Evolutionary conservation across 2,113 vertebrate genomes (phyloP).

Genomic region (Lontra canadensis): DNA sequence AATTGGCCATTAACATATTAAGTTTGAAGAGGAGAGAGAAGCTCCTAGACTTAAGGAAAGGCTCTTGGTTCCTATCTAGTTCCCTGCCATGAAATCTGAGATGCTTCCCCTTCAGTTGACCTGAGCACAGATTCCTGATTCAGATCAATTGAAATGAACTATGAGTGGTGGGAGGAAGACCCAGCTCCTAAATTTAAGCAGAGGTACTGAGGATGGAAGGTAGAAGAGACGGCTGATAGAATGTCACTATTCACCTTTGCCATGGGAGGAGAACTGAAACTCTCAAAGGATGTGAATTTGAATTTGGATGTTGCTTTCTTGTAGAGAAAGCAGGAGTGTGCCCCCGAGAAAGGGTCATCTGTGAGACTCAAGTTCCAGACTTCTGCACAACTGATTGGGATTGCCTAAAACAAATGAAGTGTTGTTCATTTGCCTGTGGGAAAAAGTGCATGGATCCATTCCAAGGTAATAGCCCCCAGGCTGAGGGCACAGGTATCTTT

Average conservation of each 20-base stretch:
- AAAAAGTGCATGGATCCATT: conserved; percentile 60
- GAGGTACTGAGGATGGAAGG: not conserved
- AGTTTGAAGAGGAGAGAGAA: not conserved
- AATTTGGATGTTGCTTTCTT: conserved; percentile 28
- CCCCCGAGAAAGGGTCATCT: not conserved
- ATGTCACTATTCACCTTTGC: not conserved
- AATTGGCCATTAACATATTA: not conserved
- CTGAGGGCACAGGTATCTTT: not conserved
- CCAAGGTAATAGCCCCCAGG: conserved; percentile 22
- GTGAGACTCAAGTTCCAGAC: fast-evolving
- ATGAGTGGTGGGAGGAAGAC: not conserved
- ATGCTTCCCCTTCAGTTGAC: not conserved
- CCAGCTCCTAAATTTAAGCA: not conserved
- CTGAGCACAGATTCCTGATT: not conserved
- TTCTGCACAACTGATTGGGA: not conserved
- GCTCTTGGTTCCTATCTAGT: not conserved
- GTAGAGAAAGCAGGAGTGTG: conserved; percentile 61
- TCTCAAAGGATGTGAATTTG: not conserved
- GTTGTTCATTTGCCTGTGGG: conserved; percentile 54
- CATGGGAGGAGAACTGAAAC: not conserved
- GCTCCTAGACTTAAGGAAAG: not conserved
- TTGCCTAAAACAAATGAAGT: not conserved
- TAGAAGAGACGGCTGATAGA: not conserved
- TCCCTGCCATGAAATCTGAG: not conserved
- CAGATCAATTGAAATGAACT: not conserved